phyloP scores from a whole-genome alignment of 2,797 vertebrate genomes.

The Urocyon cinereoargenteus region DNA sequence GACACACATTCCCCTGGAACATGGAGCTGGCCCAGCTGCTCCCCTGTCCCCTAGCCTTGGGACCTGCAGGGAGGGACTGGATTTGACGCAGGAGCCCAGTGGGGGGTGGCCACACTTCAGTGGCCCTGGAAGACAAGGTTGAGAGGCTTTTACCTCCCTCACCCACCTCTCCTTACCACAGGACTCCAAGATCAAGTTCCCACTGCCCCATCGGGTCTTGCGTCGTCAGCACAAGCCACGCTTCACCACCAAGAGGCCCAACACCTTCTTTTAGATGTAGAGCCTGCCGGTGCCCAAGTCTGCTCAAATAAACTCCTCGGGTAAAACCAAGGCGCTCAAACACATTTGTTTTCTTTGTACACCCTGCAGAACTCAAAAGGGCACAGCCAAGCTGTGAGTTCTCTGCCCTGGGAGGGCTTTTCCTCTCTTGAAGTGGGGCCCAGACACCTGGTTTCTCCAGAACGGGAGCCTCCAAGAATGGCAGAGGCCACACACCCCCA shows the following conservation, averaged over 20 bases:
- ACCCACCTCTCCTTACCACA: accelerated
- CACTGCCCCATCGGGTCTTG: slow-evolving; percentile 97
- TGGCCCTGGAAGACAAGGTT: neutral
- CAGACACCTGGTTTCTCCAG: neutral
- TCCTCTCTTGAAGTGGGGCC: neutral
- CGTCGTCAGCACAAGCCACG: slow-evolving; percentile 98
- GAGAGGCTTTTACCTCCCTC: neutral
- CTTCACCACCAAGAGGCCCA: slow-evolving; percentile 99
- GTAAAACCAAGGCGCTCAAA: neutral
- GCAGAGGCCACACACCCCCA: too few relatives aligned
- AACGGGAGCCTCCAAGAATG: neutral
- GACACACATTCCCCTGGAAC: neutral
- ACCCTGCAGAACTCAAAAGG: neutral
- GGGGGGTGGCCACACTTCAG: neutral
- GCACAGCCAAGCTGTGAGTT: neutral
- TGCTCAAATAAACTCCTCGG: slow-evolving; percentile 53
- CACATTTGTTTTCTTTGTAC: neutral
- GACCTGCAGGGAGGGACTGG: neutral
- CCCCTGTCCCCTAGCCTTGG: neutral
- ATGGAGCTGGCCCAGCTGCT: neutral
- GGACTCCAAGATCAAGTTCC: slow-evolving; percentile 93
- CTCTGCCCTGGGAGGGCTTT: neutral
- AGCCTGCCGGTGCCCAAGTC: too few relatives aligned
- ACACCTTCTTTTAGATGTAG: slow-evolving; percentile 94
- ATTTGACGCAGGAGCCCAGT: slow-evolving; percentile 36